phyloP scores from a whole-genome alignment of 2,113 vertebrate genomes.

The Clupea harengus region DNA sequence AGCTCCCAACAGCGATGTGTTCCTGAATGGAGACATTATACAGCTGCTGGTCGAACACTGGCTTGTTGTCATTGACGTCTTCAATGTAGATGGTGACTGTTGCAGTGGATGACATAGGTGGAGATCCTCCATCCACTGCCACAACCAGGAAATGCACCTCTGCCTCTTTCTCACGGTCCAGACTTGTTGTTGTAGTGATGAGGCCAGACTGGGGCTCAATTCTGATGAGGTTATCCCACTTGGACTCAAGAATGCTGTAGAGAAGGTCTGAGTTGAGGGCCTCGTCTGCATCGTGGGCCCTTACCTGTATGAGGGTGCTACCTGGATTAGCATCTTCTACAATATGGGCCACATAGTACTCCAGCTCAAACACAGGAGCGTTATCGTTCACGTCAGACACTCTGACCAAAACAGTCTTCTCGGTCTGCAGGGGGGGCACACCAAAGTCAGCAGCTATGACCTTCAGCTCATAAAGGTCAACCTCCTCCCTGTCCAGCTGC shows the following conservation, averaged over 20 bases:
- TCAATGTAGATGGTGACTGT: constrained; percentile 75
- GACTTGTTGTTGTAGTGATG: constrained; percentile 64
- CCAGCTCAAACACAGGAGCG: constrained; percentile 73
- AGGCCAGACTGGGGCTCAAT: constrained; percentile 75
- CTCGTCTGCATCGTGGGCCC: constrained; percentile 77
- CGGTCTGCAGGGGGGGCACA: constrained; percentile 71
- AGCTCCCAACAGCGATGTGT: constrained; percentile 72
- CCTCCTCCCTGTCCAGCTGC: constrained; percentile 77
- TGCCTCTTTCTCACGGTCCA: constrained; percentile 79
- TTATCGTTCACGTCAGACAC: constrained; percentile 84
- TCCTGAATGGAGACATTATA: constrained; percentile 79
- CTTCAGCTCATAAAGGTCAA: constrained; percentile 74
- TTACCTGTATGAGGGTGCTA: constrained; percentile 73
- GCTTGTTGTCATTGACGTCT: constrained; percentile 89
- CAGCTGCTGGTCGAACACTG: constrained; percentile 78
- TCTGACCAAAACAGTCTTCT: constrained; percentile 69
- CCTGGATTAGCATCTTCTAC: constrained; percentile 76
- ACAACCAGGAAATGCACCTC: constrained; percentile 76
- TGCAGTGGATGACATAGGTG: constrained; percentile 73
- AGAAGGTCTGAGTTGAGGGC: constrained; percentile 73
- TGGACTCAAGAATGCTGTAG: constrained; percentile 69
- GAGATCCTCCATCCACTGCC: constrained; percentile 77
- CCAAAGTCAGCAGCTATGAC: constrained; percentile 79
- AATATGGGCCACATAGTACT: constrained; percentile 66
- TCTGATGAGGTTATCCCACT: constrained; percentile 57